A percentile compares a stretch with the other conserved stretches of the same genome.
phyloP scores from a whole-genome alignment of 2,113 vertebrate genomes.

The Micromys minutus region DNA sequence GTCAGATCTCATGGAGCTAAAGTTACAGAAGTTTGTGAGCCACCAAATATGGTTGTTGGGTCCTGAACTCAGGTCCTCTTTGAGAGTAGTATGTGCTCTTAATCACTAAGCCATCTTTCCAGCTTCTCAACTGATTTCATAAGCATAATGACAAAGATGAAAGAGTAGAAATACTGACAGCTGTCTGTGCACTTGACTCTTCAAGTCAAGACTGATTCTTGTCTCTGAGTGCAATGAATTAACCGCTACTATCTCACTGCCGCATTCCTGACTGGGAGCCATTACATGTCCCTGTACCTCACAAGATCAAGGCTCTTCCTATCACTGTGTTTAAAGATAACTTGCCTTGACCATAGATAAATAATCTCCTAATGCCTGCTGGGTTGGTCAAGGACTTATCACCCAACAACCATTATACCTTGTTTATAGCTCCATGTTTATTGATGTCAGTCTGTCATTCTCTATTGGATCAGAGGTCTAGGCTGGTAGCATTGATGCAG shows the following conservation, averaged over 20 bases:
- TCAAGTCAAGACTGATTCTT: not conserved
- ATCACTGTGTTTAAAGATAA: not conserved
- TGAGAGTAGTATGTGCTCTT: no score
- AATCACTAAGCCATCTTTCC: no score
- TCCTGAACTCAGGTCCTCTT: not conserved
- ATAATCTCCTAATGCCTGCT: not conserved
- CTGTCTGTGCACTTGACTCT: not conserved
- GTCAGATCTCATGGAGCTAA: not conserved
- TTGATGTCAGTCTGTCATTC: not conserved
- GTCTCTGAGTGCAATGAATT: not conserved
- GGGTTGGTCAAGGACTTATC: no score
- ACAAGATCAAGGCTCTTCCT: not conserved
- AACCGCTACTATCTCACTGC: no score
- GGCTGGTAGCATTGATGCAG: no score
- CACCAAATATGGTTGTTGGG: not conserved
- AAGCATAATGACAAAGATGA: not conserved
- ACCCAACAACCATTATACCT: not conserved
- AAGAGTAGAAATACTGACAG: not conserved
- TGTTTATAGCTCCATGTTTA: not conserved
- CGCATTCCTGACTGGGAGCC: not conserved
- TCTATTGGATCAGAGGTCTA: not conserved
- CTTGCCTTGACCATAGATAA: not conserved
- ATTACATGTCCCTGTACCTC: accelerated
- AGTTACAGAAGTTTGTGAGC: not conserved
- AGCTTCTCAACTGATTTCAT: not conserved